These are phyloP conservation scores for Hyles lineata DNA, from an alignment of 2,888 invertebrate genomes.

Conservation along the genomic window DNA sequence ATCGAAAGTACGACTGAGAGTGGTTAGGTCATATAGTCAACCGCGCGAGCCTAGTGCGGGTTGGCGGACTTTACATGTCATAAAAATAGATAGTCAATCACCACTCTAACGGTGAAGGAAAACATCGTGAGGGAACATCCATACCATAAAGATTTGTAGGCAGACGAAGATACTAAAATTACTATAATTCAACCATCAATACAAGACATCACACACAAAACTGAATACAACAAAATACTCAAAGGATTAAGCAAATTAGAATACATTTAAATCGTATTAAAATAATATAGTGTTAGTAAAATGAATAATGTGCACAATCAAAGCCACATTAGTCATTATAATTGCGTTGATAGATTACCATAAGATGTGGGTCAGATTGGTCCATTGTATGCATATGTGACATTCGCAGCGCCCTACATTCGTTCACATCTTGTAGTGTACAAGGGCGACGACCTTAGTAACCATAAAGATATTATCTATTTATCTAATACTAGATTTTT, in stretches of 20 bases:
- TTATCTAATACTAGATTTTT: not conserved
- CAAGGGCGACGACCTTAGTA: constrained; percentile 18
- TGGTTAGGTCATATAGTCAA: too few relatives aligned
- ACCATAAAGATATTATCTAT: not conserved
- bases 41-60: too few relatives aligned
- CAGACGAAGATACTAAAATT: too few relatives aligned
- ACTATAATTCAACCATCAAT: too few relatives aligned
- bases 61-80: too few relatives aligned
- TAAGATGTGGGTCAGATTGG: constrained; percentile 2
- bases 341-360: not conserved
- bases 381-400: constrained; percentile 22
- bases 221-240: not conserved
- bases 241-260: not conserved
- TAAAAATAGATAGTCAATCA: too few relatives aligned
- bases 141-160: too few relatives aligned
- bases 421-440: not conserved
- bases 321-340: not conserved
- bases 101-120: too few relatives aligned
- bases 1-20: too few relatives aligned
- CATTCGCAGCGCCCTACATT: constrained; percentile 12
- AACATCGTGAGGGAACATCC: too few relatives aligned
- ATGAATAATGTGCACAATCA: constrained; percentile 2
- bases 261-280: not conserved
- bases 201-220: not conserved
- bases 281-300: not conserved